Conservation (phyloP, 2,888 invertebrate species). For the Lutraria lutraria region DNA sequence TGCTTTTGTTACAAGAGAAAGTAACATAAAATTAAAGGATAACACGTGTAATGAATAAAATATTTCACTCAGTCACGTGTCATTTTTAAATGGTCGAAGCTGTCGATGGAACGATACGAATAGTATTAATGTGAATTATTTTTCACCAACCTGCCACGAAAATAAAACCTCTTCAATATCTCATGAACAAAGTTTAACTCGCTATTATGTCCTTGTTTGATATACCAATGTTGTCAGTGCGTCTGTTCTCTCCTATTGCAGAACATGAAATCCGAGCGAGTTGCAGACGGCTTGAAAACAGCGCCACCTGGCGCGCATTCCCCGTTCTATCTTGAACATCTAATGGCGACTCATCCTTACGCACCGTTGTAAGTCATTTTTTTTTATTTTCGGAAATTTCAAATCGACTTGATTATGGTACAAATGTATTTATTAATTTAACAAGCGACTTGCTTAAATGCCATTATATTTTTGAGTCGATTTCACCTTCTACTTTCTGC, state of each 20-base stretch:
- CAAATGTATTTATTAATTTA: background rate
- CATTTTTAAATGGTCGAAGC: background rate
- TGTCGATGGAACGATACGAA: background rate
- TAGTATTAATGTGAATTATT: background rate
- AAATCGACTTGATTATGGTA: too few species aligned
- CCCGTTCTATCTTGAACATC: constrained; percentile 69
- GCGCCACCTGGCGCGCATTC: constrained; percentile 43
- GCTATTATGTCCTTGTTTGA: background rate
- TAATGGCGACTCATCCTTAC: constrained; percentile 75
- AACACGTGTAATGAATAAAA: background rate
- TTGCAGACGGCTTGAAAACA: constrained; percentile 42
- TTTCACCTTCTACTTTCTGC: background rate
- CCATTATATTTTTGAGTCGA: background rate
- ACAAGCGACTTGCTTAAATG: background rate
- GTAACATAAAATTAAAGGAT: constrained; percentile 3
- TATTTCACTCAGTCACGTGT: background rate
- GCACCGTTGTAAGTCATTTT: constrained; percentile 75
- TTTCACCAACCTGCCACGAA: background rate
- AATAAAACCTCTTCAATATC: background rate
- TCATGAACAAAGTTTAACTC: background rate
- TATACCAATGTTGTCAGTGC: background rate
- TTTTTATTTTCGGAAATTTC: background rate
- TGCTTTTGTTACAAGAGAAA: background rate
- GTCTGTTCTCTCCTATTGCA: constrained; percentile 9
- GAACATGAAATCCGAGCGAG: constrained; percentile 52